phyloP scores from a whole-genome alignment of 2,888 invertebrate genomes.

The Exephanes ischioxanthus region DNA sequence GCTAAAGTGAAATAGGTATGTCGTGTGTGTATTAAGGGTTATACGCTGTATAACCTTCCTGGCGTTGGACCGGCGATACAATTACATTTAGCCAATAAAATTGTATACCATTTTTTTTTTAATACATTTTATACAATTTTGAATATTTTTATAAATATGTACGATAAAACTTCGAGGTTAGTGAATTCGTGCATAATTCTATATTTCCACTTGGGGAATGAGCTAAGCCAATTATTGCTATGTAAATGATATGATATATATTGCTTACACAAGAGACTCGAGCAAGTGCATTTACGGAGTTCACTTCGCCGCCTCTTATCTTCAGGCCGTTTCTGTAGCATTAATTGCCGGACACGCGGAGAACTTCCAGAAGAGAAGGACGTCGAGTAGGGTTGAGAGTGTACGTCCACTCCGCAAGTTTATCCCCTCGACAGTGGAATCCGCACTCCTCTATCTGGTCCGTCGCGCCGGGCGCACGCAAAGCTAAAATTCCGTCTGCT shows the following conservation, averaged over 20 bases:
- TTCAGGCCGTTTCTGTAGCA: conserved; percentile 38
- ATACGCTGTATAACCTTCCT: not conserved
- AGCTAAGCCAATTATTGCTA: not conserved
- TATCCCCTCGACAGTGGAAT: conserved; percentile 47
- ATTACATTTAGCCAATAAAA: not conserved
- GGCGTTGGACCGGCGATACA: not conserved
- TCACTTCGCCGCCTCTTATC: conserved; percentile 38
- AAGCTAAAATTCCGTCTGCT: conserved; percentile 40
- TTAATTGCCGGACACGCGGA: conserved; percentile 20
- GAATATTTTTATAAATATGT: not conserved
- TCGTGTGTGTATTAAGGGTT: not conserved
- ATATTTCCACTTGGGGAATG: not conserved
- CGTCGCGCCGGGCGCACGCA: conserved; percentile 20
- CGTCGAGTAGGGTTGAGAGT: conserved; percentile 38
- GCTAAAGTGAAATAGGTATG: not conserved
- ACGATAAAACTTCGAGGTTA: not conserved
- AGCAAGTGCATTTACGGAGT: not conserved
- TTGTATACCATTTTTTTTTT: not conserved
- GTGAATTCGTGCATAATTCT: not conserved
- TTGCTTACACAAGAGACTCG: not conserved
- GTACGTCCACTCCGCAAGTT: conserved; percentile 47
- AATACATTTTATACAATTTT: not conserved
- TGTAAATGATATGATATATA: not conserved
- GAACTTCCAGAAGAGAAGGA: conserved; percentile 9
- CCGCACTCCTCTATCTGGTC: conserved; percentile 38